phyloP scores from a whole-genome alignment of 2,888 invertebrate genomes.

The Pogonocherus hispidulus region DNA sequence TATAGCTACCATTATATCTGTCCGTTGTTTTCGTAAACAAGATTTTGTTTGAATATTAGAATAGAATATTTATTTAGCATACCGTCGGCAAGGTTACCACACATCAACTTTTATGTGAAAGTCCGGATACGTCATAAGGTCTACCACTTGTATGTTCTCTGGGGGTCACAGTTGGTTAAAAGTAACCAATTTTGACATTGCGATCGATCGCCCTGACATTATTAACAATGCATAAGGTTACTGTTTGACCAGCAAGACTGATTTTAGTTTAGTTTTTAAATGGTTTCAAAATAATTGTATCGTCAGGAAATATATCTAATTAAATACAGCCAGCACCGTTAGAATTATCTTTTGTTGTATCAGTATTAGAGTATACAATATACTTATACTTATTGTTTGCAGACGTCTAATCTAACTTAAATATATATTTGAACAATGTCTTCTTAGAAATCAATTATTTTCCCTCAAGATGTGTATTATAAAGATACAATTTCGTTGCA shows the following conservation, averaged over 20 bases:
- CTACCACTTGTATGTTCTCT: constrained; percentile 17
- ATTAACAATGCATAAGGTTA: constrained; percentile 14
- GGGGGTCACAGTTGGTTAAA: constrained; percentile 14
- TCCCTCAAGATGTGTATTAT: too few species aligned
- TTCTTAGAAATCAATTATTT: too few species aligned
- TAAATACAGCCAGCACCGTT: too few species aligned
- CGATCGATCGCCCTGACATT: constrained; percentile 23
- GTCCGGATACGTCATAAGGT: constrained; percentile 25
- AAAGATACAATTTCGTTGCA: too few species aligned
- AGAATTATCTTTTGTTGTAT: too few species aligned
- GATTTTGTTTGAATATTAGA: constrained; percentile 14
- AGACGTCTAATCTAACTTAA: too few species aligned
- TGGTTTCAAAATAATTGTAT: too few species aligned
- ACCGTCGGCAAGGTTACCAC: constrained; percentile 23
- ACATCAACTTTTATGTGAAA: constrained; percentile 26
- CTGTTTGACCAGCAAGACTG: not conserved
- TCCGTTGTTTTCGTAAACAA: constrained; percentile 4
- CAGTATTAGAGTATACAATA: too few species aligned
- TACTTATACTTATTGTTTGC: too few species aligned
- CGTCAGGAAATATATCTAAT: too few species aligned
- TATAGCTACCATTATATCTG: not conserved
- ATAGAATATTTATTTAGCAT: constrained; percentile 17
- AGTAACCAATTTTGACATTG: constrained; percentile 30
- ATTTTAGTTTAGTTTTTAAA: too few species aligned
- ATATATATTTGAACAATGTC: too few species aligned